Evolutionary conservation across 2,888 invertebrate genomes (phyloP), one percentile per base, ranked within the genome.

Genomic region (Osmoderma eremita): DNA sequence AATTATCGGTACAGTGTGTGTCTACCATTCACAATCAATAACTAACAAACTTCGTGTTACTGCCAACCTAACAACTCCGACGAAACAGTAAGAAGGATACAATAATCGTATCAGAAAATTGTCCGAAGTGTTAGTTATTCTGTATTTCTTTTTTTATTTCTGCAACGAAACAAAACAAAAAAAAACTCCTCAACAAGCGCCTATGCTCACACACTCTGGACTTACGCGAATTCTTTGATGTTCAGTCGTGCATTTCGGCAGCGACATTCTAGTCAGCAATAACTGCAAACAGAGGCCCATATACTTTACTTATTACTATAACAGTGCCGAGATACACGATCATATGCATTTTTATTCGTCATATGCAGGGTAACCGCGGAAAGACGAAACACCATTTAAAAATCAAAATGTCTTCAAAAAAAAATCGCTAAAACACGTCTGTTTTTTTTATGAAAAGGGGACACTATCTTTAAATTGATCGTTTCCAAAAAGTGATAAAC

Each of bases 201-300:
- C 50, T 30, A 10, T 30, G 30, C 30, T 53, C 65, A 71, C 71
- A 73, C 73, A 73, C 74, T 72, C 72, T 71, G 18, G 75, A 90
- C 94, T 94, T 94, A 94, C 94, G 91, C 93, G 90, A 87, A 93
- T 91, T 86, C 90, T 91, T 89, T 91, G 92, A 87, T 92, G 92
- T 84, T 91, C 89, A 87, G 90, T 90, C 87, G 89, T 89, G 87
- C 88, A 89, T 87, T 90, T 90, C 86, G 91, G 89, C 87, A 91
- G 89, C 86, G 91, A 90, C 90, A 91, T 91, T 88, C 91, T 90
- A 88, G 93, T 91, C 89, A 94, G 91, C 91, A 93, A 90, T 84
- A 88, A 91, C 94, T 94, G 93, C 84, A 93, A 93, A 83, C 81
- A 84, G 74, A 77, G 74, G 75, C 73, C 76, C 76, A 74, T 70